A percentile compares a stretch with the other conserved stretches of the same genome.
phyloP scores from a whole-genome alignment of 2,888 invertebrate species.

The Oscheius sp. region DNA sequence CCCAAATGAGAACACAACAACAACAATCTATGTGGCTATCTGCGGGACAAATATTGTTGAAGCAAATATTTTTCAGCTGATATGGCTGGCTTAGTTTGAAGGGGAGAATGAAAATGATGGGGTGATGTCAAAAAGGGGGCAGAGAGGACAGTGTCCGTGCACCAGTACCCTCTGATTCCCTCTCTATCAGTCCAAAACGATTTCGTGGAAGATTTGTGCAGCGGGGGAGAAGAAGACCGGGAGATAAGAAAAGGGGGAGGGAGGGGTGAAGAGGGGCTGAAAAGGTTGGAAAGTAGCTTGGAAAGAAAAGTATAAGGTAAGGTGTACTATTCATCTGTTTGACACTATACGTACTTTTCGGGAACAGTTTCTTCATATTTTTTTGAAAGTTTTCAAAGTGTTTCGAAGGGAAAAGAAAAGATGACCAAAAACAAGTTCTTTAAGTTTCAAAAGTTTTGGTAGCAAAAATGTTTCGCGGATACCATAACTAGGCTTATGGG shows the following conservation, averaged over 20 bases:
- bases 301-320: not conserved
- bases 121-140: not conserved
- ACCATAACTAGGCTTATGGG: too few species aligned
- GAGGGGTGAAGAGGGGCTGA: not conserved
- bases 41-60: too few species aligned
- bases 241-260: not conserved
- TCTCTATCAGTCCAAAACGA: not conserved
- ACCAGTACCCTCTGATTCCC: not conserved
- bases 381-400: too few species aligned
- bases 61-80: not conserved
- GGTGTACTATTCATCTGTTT: too few species aligned
- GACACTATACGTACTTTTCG: too few species aligned
- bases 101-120: not conserved
- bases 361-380: too few species aligned
- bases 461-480: too few species aligned
- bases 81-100: not conserved
- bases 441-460: too few species aligned
- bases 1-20: too few species aligned
- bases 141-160: not conserved
- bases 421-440: too few species aligned
- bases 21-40: too few species aligned
- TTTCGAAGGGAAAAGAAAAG: too few species aligned
- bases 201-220: slow-evolving; percentile 27
- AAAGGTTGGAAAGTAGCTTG: not conserved
- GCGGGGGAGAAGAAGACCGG: slow-evolving; percentile 15